Base-by-base conservation (phyloP, 2,888 invertebrate genomes). In the Venustoraphidia nigricollis region DNA sequence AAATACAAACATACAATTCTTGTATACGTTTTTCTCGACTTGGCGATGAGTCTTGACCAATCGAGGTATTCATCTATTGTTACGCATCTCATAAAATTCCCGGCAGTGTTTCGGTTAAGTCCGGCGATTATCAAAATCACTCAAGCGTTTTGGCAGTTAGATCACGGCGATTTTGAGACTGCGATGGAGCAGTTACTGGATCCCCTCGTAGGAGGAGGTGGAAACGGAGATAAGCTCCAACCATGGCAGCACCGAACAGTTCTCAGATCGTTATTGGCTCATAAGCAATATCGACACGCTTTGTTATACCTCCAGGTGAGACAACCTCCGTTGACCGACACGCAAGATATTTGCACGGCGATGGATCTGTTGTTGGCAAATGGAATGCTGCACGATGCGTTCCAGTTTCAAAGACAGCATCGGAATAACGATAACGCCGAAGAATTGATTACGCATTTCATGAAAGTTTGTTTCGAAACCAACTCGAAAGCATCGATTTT, bases 121-220 rank as follows among this genome's bases (percentile, higher is more conserved):
- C 79, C 81, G 13, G 79, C 84, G 1, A 64, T 82, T 1, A 82
- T 83, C 34, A 86, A 88, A 62, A 76, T 86, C 1, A 81, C 87
- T 1, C 87, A 89, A 59, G 90, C 86, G 0, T 85, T 91, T 63
- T 93, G 93, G 92, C 79, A 86, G 55, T 69, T 94, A 10, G 93
- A 94, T 66, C 90, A 90, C 59, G 81, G 82, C 50, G 81, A 89
- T 60, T 88, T 83, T 65, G 77, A 82, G 77, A 77, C 78, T 53
- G 81, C 82, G 0, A 66, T 83, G 47, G 73, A 75, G 55, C 73
- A 79, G 54, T 66, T 85, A 6, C 70, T 82, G 55, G 78, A 82
- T 57, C 72, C 75, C 0, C 62, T 76, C 27, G 73, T 82, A 0
- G 71, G 71, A 55, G 68, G 70, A 56, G 67, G 69, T 36, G 14